These are phyloP conservation scores for Furcifer pardalis DNA, from an alignment of 2,797 vertebrate genomes.

Conservation along the genomic window DNA sequence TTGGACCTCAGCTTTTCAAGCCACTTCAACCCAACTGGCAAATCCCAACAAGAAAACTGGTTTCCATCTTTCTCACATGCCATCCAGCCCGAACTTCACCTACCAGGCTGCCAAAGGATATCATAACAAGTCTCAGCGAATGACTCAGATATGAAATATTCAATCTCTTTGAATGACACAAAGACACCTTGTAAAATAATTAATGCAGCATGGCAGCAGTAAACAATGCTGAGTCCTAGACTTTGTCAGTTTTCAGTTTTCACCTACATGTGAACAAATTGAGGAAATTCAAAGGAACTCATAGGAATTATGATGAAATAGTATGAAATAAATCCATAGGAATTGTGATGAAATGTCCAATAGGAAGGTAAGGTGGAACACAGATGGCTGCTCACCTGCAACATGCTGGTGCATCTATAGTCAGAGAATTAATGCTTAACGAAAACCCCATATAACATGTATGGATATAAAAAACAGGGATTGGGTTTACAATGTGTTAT, in stretches of 20 bases:
- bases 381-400: no score
- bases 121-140: background rate
- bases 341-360: background rate
- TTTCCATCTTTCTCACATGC: background rate
- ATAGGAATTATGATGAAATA: background rate
- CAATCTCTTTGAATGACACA: rapidly evolving
- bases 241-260: background rate
- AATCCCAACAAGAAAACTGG: constrained; percentile 41
- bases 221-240: no score
- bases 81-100: background rate
- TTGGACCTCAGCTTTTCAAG: constrained; percentile 46
- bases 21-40: constrained; percentile 27
- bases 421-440: no score
- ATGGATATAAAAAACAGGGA: no score
- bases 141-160: background rate
- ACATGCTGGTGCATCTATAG: no score
- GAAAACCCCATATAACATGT: no score
- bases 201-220: background rate
- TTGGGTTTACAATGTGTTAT: no score
- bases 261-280: background rate
- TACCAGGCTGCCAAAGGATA: background rate
- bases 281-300: background rate
- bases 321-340: background rate
- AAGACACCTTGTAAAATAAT: rapidly evolving
- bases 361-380: no score